These are phyloP conservation scores for Hydrotaea cyrtoneurina DNA, from an alignment of 2,888 invertebrate species.

Conservation along the genomic window DNA sequence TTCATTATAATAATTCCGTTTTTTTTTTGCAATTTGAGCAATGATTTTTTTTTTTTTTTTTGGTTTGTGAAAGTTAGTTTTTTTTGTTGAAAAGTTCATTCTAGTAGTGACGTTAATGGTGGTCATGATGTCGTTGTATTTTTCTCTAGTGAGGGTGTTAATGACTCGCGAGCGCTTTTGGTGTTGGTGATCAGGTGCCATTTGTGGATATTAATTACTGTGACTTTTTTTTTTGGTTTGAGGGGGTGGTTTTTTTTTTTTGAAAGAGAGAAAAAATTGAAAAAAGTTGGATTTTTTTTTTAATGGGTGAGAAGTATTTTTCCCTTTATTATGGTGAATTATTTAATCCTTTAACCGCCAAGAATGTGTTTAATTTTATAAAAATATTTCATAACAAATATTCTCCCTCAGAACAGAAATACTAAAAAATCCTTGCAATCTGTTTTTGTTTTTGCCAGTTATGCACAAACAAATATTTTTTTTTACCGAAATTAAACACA, in stretches of 20 bases:
- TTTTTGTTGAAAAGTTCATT: neutral
- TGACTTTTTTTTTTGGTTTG: neutral
- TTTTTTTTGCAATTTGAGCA: slow-evolving; percentile 18
- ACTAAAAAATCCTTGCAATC: too few species aligned
- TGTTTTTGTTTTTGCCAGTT: too few species aligned
- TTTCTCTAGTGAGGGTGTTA: slow-evolving; percentile 15
- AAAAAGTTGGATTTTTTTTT: too few species aligned
- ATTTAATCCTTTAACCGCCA: too few species aligned
- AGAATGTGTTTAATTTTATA: too few species aligned
- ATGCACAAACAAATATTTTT: too few species aligned
- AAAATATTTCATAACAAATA: too few species aligned
- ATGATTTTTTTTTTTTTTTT: neutral
- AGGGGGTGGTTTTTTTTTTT: neutral
- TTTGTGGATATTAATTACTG: neutral
- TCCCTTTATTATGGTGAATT: too few species aligned
- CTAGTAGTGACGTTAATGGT: neutral
- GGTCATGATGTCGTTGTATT: neutral
- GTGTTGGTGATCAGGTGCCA: slow-evolving; percentile 21
- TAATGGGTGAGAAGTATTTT: too few species aligned
- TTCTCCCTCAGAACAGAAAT: too few species aligned
- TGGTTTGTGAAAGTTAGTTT: neutral
- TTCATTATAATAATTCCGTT: neutral
- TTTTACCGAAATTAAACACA: too few species aligned
- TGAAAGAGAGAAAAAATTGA: neutral
- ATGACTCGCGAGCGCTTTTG: slow-evolving; percentile 39